A percentile compares a stretch with the other conserved stretches of the same genome.
Evolutionary conservation across 1,140 invertebrate genomes (phyloP).

Genomic region (Tenebrio molitor): DNA sequence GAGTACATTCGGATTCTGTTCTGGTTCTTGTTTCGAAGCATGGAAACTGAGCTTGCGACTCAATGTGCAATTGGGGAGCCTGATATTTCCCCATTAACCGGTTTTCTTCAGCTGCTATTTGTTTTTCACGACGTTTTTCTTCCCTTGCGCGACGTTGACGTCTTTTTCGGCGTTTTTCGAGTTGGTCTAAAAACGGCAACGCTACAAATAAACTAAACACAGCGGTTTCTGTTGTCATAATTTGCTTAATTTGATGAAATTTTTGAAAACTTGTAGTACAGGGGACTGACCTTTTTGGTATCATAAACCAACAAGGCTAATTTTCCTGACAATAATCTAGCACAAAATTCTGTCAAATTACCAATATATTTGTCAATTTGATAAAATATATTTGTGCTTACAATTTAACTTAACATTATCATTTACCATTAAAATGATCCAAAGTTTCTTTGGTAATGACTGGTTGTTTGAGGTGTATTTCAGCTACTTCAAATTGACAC

Average conservation of each 20-base stretch:
- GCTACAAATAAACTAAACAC: constrained; percentile 6
- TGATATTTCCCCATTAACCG: constrained; percentile 76
- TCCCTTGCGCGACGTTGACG: constrained; percentile 76
- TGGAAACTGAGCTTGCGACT: constrained; percentile 78
- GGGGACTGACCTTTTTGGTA: constrained; percentile 48
- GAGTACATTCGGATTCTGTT: constrained; percentile 52
- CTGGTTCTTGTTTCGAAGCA: constrained; percentile 65
- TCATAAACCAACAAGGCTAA: constrained; percentile 46
- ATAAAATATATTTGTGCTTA: constrained; percentile 24
- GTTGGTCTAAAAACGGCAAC: constrained; percentile 69
- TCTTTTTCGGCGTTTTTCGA: constrained; percentile 74
- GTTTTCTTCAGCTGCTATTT: constrained; percentile 80
- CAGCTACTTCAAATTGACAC: constrained; percentile 91
- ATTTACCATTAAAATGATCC: constrained; percentile 75
- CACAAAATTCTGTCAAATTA: constrained; percentile 46
- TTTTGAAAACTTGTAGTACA: no score
- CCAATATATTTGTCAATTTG: constrained; percentile 20
- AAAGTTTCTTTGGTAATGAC: constrained; percentile 78
- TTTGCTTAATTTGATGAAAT: no score
- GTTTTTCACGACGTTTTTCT: constrained; percentile 78
- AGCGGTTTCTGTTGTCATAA: no score
- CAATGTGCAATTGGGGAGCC: constrained; percentile 71
- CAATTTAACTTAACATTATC: not conserved
- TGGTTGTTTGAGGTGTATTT: constrained; percentile 84
- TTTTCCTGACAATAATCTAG: constrained; percentile 52